Percentiles rank a stretch among this genome's conserved stretches.
phyloP scores from a whole-genome alignment of 2,113 vertebrate species.

The Apodemus sylvaticus region DNA sequence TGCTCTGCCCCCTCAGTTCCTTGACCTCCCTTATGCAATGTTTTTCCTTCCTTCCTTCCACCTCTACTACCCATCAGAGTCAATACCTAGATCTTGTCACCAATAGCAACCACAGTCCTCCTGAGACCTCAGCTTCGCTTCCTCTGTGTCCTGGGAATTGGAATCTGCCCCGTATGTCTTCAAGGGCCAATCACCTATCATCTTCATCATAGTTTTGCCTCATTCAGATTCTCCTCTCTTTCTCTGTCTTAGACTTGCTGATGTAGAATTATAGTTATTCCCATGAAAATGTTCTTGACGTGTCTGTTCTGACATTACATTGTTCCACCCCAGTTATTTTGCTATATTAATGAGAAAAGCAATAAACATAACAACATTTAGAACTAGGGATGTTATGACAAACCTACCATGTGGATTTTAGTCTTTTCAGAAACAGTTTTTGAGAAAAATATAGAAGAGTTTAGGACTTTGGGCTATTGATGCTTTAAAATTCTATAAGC shows the following conservation, averaged over 20 bases:
- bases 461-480: not conserved
- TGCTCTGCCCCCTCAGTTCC: not conserved
- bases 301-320: not conserved
- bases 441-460: not conserved
- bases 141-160: not conserved
- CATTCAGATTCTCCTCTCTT: not conserved
- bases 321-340: not conserved
- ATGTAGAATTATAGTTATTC: not conserved
- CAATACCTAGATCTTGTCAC: not conserved
- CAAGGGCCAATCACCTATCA: not conserved
- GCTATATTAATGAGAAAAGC: not conserved
- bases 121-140: not conserved
- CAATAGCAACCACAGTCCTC: not conserved
- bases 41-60: not conserved
- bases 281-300: not conserved
- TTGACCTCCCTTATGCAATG: not conserved
- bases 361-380: not conserved
- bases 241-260: not conserved
- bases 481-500: not conserved
- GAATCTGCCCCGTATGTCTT: not conserved
- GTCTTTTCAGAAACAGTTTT: not conserved
- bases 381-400: not conserved
- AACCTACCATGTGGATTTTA: not conserved
- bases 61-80: not conserved
- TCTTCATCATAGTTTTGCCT: not conserved